Conservation (phyloP, 2,888 invertebrate genomes). For the Chymomyza procnemis region DNA sequence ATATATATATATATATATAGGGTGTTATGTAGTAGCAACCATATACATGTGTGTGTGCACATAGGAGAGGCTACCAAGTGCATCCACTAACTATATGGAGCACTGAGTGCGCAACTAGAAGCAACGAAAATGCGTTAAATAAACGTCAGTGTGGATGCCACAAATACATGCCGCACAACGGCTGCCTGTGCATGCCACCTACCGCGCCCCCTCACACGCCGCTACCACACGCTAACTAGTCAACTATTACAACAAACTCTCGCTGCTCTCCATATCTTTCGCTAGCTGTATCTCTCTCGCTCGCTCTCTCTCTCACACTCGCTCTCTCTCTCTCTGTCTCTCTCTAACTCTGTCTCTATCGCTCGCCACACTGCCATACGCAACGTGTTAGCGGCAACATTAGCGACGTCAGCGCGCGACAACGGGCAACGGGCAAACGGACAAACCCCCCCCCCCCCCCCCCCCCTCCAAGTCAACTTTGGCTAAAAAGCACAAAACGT, state of each 20-base stretch:
- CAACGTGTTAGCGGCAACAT: conserved; percentile 18
- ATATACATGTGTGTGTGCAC: not conserved
- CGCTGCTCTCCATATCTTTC: no score
- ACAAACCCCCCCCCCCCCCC: no score
- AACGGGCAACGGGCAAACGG: conserved; percentile 32
- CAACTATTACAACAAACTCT: not conserved
- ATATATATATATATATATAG: not conserved
- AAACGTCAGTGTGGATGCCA: not conserved
- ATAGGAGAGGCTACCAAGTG: not conserved
- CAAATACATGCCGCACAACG: not conserved
- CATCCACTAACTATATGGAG: not conserved
- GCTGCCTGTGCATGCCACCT: no score
- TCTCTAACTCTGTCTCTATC: not conserved
- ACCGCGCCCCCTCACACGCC: not conserved
- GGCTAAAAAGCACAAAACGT: conserved; percentile 33
- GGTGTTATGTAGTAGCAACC: not conserved
- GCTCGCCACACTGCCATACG: conserved; percentile 3
- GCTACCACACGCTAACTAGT: not conserved
- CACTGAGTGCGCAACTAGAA: not conserved
- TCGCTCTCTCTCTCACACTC: not conserved
- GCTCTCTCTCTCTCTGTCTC: conserved; percentile 2
- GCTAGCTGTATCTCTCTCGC: not conserved
- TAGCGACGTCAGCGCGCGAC: conserved; percentile 32
- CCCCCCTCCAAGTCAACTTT: conserved; percentile 52
- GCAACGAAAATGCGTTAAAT: not conserved